Conservation (phyloP, 2,113 vertebrate genomes). For the Apteryx mantelli region DNA sequence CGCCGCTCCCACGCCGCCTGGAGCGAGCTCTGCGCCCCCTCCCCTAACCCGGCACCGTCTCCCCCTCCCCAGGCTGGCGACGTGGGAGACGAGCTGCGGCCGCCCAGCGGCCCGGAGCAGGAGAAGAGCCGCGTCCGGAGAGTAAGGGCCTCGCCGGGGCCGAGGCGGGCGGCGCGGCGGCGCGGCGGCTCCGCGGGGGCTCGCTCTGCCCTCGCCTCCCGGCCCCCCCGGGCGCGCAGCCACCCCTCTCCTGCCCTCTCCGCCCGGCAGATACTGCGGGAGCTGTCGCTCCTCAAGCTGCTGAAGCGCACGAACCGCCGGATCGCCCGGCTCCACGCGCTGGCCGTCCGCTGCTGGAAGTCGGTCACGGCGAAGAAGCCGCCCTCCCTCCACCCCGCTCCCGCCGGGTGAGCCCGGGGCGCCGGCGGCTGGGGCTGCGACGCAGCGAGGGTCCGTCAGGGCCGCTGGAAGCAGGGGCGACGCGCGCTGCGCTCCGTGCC, state of each 20-base stretch:
- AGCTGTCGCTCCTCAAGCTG: not conserved
- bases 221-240: too few relatives aligned
- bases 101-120: not conserved
- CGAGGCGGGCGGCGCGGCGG: not conserved
- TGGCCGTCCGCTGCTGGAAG: not conserved
- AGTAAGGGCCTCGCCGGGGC: not conserved
- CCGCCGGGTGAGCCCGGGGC: not conserved
- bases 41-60: too few relatives aligned
- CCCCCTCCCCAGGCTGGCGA: not conserved
- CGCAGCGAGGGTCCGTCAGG: not conserved
- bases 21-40: too few relatives aligned
- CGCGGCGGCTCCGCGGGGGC: too few relatives aligned
- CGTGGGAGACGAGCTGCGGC: too few relatives aligned
- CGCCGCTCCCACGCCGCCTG: too few relatives aligned
- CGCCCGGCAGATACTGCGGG: not conserved
- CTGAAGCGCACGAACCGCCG: not conserved
- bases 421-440: too few relatives aligned
- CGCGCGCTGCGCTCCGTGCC: too few relatives aligned
- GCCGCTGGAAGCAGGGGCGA: too few relatives aligned
- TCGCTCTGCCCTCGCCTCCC: too few relatives aligned
- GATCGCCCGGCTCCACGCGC: not conserved
- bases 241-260: not conserved
- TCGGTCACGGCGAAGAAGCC: not conserved
- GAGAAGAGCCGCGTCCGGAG: not conserved
- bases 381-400: not conserved